These are phyloP conservation scores for Thamnaconus septentrionalis DNA, from an alignment of 2,113 vertebrate species.

Conservation along the genomic window DNA sequence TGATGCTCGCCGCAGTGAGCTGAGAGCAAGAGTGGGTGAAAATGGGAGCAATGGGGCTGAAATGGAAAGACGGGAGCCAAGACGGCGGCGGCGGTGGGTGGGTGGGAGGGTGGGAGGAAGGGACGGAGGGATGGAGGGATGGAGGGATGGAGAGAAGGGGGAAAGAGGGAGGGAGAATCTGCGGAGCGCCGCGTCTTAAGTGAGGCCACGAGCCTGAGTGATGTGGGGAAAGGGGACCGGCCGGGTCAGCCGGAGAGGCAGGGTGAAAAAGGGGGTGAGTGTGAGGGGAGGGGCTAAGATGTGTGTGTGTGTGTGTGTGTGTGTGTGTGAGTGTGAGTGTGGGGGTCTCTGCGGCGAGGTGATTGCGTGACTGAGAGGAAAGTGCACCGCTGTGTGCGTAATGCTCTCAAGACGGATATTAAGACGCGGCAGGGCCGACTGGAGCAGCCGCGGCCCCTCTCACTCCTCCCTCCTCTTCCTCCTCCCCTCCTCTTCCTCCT, in stretches of 20 bases:
- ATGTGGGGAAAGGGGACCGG: conserved; percentile 42
- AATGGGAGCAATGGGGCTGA: conserved; percentile 52
- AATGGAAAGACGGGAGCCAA: conserved; percentile 38
- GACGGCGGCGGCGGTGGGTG: neutral
- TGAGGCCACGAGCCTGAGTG: conserved; percentile 44
- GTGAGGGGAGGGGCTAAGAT: conserved; percentile 34
- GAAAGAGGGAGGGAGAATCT: conserved; percentile 41
- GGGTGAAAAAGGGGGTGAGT: conserved; percentile 43
- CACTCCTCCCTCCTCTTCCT: conserved; percentile 37
- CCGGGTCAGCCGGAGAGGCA: conserved; percentile 43
- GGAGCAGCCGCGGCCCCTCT: conserved; percentile 55
- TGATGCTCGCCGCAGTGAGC: conserved; percentile 44
- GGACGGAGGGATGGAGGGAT: too few relatives aligned
- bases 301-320: neutral
- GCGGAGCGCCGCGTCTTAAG: conserved; percentile 36
- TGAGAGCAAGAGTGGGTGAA: conserved; percentile 42
- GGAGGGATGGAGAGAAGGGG: conserved; percentile 54
- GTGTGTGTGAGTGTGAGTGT: conserved; percentile 18
- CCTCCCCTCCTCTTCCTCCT: conserved; percentile 52
- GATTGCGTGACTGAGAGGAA: conserved; percentile 76
- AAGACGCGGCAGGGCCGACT: conserved; percentile 58
- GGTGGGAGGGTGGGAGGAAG: too few relatives aligned
- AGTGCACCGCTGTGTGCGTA: conserved; percentile 76
- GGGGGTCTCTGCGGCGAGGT: conserved; percentile 45
- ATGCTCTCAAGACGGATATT: conserved; percentile 79